phyloP scores from a whole-genome alignment of 2,113 vertebrate genomes.

The Crotalus viridis region DNA sequence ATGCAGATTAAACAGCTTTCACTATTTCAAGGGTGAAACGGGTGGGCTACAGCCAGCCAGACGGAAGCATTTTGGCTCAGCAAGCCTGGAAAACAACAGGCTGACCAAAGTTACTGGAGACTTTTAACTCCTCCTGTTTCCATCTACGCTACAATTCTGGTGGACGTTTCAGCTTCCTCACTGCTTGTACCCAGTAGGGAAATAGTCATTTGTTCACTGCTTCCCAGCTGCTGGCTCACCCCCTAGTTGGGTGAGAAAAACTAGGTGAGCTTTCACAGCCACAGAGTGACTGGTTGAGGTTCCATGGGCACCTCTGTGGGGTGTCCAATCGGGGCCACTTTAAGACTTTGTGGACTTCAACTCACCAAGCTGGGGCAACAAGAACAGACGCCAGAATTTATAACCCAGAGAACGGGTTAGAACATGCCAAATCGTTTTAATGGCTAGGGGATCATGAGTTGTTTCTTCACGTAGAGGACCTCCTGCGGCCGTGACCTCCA shows the following conservation, averaged over 20 bases:
- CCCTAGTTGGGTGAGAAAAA: not conserved
- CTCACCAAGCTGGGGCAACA: not conserved
- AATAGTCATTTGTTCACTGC: not conserved
- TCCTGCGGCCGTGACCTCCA: conserved; percentile 74
- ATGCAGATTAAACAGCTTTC: conserved; percentile 33
- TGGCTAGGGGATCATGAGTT: conserved; percentile 12
- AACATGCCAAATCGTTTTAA: not conserved
- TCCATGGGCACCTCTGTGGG: no score
- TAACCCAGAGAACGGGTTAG: not conserved
- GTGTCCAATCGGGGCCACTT: no score
- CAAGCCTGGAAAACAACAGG: no score
- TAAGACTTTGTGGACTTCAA: no score
- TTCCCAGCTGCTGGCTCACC: not conserved
- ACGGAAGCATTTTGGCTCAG: not conserved
- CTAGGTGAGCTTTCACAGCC: not conserved
- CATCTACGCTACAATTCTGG: no score
- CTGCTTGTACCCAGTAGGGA: not conserved
- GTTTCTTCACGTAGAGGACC: conserved; percentile 72
- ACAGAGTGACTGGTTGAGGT: not conserved
- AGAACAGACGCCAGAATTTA: no score
- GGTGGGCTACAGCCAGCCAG: not conserved
- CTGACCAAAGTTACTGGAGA: no score
- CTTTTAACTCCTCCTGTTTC: no score
- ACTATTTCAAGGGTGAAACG: conserved; percentile 5
- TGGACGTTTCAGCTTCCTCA: no score